phyloP scores from a whole-genome alignment of 2,797 vertebrate genomes.

The Carduelis carduelis region DNA sequence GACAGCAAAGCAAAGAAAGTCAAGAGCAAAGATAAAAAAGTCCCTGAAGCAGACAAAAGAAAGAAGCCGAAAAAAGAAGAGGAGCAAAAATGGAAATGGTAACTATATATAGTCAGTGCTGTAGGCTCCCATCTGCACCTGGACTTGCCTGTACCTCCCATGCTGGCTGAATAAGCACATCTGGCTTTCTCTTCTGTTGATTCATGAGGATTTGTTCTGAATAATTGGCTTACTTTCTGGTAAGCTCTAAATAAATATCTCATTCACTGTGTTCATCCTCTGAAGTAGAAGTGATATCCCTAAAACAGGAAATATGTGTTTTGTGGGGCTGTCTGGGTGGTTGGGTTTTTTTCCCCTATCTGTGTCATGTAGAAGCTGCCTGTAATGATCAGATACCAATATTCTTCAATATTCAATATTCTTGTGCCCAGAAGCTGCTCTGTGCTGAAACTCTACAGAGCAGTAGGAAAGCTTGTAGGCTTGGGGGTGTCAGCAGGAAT shows the following conservation, averaged over 20 bases:
- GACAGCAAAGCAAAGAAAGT: conserved; percentile 87
- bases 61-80: conserved; percentile 93
- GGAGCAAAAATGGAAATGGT: conserved; percentile 98
- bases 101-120: conserved; percentile 43
- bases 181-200: neutral
- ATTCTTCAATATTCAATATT: neutral
- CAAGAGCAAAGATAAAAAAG: conserved; percentile 88
- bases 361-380: neutral
- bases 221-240: conserved; percentile 19
- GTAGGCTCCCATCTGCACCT: neutral
- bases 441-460: neutral
- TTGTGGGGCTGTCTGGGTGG: neutral
- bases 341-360: accelerated
- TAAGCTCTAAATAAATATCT: conserved; percentile 35
- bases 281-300: neutral
- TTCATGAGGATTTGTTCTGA: conserved; percentile 34
- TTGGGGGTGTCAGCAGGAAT: neutral
- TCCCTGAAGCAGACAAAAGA: conserved; percentile 81
- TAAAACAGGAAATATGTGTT: neutral
- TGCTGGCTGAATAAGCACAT: conserved; percentile 2
- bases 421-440: neutral
- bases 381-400: neutral
- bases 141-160: neutral
- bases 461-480: neutral
- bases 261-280: neutral